Base-by-base conservation (phyloP, 2,113 vertebrate genomes). In the Colossoma macropomum region DNA sequence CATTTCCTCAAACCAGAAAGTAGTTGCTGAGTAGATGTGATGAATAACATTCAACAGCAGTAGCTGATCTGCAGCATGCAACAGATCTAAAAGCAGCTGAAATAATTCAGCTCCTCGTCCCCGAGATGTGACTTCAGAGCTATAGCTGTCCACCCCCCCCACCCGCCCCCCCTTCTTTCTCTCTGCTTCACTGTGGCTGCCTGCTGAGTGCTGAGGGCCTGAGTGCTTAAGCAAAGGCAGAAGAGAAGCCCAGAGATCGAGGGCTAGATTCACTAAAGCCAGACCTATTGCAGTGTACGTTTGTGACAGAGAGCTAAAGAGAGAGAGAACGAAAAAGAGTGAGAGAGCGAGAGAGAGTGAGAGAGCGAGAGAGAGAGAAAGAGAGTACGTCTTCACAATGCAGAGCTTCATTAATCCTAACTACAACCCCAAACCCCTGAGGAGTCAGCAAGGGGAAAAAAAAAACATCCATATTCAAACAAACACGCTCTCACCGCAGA, bases 401-500 rank as follows among this genome's bases (percentile, higher is more conserved):
- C 81, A 56, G 84, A 86, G 85, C 88, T 90, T 87, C 87, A 88
- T 87, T 90, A 79, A 88, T 88, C 89, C 84, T 86, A 86, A 65
- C 45, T 34, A 83, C 69, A 77, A 50, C 62, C 32, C 77, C 77
- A 77, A 85, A 30, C 83, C 88, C 85, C 87, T 69, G 79, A 86
- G 87, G 82, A 90, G 84, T 85, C 83, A 81, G 86, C 89, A 60
- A 45, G 50, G 17, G 80, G 59, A 41, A 69, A 28, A 62, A 82
- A 88, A 86, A 89, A 85, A 84, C 81, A 88, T 90, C 87, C 76
- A 68, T 76, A 87, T 86, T 90, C 88, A 90, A 91, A 92, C 87
- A 90, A 91, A 90, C 88, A 90, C 86, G 88, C 89, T 60, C 50
- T n/a, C 48, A 83, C 87, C 90, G 82, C 88, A 86, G 88, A 93